A percentile compares a stretch with the other conserved stretches of the same genome.
These are phyloP conservation scores for Scrobipalpa atriplicella DNA, from an alignment of 2,888 invertebrate genomes.

Conservation along the genomic window DNA sequence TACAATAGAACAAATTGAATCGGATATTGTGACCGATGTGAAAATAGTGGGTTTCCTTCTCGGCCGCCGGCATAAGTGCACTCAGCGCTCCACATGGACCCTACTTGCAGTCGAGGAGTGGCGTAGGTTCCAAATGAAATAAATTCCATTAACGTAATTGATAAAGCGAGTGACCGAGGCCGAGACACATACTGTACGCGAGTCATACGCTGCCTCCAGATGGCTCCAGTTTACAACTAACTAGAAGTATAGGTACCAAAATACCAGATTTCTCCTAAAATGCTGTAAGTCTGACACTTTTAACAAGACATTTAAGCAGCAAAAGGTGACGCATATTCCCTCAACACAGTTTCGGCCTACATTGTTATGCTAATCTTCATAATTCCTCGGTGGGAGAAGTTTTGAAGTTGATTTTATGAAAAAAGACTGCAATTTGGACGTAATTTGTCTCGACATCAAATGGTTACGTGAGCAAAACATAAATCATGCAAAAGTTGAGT, in stretches of 20 bases:
- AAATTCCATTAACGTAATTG: slow-evolving; percentile 78
- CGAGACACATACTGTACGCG: slow-evolving; percentile 40
- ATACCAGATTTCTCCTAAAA: slow-evolving; percentile 4
- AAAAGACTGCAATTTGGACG: slow-evolving; percentile 77
- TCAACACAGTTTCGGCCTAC: slow-evolving; percentile 74
- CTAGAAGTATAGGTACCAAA: not conserved
- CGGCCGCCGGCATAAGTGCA: slow-evolving; percentile 41
- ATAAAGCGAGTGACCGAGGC: slow-evolving; percentile 58
- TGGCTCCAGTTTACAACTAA: not conserved
- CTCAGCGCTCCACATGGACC: slow-evolving; percentile 40
- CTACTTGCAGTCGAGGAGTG: slow-evolving; percentile 31
- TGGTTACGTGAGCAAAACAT: slow-evolving; percentile 23
- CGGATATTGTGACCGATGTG: slow-evolving; percentile 27
- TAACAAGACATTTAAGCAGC: slow-evolving; percentile 56
- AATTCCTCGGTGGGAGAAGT: slow-evolving; percentile 78
- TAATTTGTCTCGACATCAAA: slow-evolving; percentile 62
- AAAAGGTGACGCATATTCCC: slow-evolving; percentile 69
- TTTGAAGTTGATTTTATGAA: slow-evolving; percentile 73
- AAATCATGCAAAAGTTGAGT: slow-evolving; percentile 6
- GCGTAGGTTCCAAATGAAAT: slow-evolving; percentile 66
- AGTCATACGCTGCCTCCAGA: slow-evolving; percentile 10
- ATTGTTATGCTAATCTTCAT: slow-evolving; percentile 82
- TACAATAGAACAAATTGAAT: slow-evolving; percentile 18
- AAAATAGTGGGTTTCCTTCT: slow-evolving; percentile 37
- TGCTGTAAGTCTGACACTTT: slow-evolving; percentile 35